phyloP scores from a whole-genome alignment of 2,797 vertebrate genomes.

The Sparus aurata region DNA sequence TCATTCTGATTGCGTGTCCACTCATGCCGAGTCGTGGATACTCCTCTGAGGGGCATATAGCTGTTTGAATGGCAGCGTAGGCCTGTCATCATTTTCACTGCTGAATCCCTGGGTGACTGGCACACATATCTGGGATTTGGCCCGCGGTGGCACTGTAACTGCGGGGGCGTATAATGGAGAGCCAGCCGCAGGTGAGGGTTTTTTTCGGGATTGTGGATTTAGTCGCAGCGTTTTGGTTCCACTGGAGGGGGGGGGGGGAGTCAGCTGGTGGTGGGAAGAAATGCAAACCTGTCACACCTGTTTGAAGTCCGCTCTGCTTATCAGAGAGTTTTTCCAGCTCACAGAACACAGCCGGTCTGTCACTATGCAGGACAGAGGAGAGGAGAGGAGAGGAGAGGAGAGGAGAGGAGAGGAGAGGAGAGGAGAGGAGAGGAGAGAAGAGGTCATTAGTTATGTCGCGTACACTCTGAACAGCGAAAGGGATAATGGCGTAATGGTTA shows the following conservation, averaged over 20 bases:
- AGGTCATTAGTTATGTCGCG: constrained; percentile 47
- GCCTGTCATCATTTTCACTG: constrained; percentile 30
- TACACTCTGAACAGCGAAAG: constrained; percentile 45
- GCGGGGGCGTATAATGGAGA: constrained; percentile 37
- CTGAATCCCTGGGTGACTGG: constrained; percentile 36
- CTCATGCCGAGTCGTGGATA: constrained; percentile 1
- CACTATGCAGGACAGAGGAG: constrained; percentile 22
- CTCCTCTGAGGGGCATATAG: constrained; percentile 20
- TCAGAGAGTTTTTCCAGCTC: constrained; percentile 63
- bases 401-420: constrained; percentile 21
- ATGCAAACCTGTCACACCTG: constrained; percentile 75
- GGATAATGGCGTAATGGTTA: constrained; percentile 69
- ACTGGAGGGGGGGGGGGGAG: constrained; percentile 43
- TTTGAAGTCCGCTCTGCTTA: constrained; percentile 71
- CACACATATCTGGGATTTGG: constrained; percentile 29
- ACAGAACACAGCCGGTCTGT: constrained; percentile 45
- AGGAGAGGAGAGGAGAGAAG: constrained; percentile 9
- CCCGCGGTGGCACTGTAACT: constrained; percentile 30
- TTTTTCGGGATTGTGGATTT: constrained; percentile 47
- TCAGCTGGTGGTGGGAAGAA: constrained; percentile 50
- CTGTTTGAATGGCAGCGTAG: constrained; percentile 43
- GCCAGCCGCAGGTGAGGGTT: constrained; percentile 45
- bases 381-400: constrained; percentile 18
- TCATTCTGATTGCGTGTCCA: constrained; percentile 8
- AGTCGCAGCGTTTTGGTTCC: constrained; percentile 52